Conservation (phyloP, 2,113 vertebrate genomes). For the Xyliphius kryptos region DNA sequence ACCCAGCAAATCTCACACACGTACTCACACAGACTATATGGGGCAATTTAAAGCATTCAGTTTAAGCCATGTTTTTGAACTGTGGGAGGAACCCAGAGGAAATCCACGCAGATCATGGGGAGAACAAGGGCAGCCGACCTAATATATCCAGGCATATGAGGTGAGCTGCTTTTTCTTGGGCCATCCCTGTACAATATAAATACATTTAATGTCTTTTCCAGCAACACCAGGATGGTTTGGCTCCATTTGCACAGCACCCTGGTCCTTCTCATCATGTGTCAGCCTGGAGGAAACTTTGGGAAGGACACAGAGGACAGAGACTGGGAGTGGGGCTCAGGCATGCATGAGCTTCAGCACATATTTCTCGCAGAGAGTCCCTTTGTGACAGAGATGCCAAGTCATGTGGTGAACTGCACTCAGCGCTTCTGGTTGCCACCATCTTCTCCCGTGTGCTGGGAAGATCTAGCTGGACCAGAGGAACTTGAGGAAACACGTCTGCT, state of each 20-base stretch:
- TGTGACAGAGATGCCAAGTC: conserved; percentile 45
- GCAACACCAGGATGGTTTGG: conserved; percentile 44
- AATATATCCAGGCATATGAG: too few species aligned
- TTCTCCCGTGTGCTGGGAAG: conserved; percentile 59
- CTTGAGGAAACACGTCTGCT: conserved; percentile 62
- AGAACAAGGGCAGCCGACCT: too few species aligned
- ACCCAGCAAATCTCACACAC: too few species aligned
- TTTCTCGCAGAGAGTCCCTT: conserved; percentile 67
- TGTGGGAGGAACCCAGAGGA: too few species aligned
- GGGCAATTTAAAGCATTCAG: too few species aligned
- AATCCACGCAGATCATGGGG: too few species aligned
- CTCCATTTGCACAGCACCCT: conserved; percentile 46
- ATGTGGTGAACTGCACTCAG: conserved; percentile 63
- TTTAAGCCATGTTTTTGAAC: too few species aligned
- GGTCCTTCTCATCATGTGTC: conserved; percentile 48
- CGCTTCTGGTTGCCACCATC: conserved; percentile 64
- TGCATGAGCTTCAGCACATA: conserved; percentile 58
- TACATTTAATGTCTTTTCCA: conserved; percentile 28
- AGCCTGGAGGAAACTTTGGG: conserved; percentile 30
- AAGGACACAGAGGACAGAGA: conserved; percentile 35
- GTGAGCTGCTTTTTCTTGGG: too few species aligned
- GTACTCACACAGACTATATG: too few species aligned
- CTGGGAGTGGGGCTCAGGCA: conserved; percentile 64
- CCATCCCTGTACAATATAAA: too few species aligned
- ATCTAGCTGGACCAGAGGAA: conserved; percentile 60